phyloP scores from a whole-genome alignment of 2,113 vertebrate genomes.

The Eclectus roratus region DNA sequence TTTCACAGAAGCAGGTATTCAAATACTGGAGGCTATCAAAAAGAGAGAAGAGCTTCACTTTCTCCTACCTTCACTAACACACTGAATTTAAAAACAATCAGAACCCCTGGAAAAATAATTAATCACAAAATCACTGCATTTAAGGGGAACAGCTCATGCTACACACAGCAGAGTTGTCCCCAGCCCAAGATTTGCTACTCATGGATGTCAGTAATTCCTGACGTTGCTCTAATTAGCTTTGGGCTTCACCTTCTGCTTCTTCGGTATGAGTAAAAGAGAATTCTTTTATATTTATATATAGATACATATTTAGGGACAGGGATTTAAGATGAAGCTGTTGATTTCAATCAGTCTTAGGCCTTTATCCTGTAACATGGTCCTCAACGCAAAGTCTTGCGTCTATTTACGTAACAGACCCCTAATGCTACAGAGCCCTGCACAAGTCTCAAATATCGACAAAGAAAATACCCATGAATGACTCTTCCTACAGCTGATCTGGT shows the following conservation, averaged over 20 bases:
- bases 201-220: not conserved
- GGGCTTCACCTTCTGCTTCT: not conserved
- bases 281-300: not conserved
- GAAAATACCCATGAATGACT: slow-evolving; percentile 2
- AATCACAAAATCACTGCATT: not conserved
- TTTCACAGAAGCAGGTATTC: slow-evolving; percentile 42
- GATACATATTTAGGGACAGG: not conserved
- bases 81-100: not conserved
- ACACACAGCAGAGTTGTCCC: not conserved
- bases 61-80: not conserved
- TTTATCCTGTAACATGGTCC: not conserved
- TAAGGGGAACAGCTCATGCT: not conserved
- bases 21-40: slow-evolving; percentile 42
- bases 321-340: slow-evolving; percentile 25
- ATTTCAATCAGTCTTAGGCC: slow-evolving; percentile 30
- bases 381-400: not conserved
- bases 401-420: slow-evolving; percentile 25
- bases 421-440: not conserved
- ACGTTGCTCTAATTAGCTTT: not conserved
- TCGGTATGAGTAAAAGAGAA: not conserved
- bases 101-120: not conserved
- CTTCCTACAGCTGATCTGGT: slow-evolving; percentile 57
- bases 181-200: not conserved
- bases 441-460: slow-evolving; percentile 46
- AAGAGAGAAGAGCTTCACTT: not conserved